Evolutionary conservation across 35 echinoderm and acorn worm genomes (phyloP), one percentile per base, ranked within the genome.

Genomic region (Nesometra sesokonis): DNA sequence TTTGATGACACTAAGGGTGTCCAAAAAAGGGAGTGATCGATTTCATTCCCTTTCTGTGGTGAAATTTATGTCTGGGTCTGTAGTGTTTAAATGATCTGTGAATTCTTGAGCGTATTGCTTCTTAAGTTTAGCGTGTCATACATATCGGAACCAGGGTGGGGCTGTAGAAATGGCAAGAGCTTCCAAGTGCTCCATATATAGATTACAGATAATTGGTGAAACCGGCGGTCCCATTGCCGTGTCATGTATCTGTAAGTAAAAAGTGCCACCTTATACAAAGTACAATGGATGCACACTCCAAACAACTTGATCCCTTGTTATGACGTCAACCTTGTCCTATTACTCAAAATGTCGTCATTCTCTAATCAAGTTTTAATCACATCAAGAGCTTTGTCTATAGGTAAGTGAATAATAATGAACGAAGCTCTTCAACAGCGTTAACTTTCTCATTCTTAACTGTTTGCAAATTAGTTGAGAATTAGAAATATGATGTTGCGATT

Each of bases 211-310:
- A 81, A 88, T 88, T 5, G 86, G 86, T 5, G 36, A 82, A 15
- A 81, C 86, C 2, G 86, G 78, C 5, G 86, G 81, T 13, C 33
- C 86, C 86, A 82, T 88, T 27, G 86, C 86, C 0, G 86, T 78
- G 40, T 37, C 86, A 57, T 80, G 86, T 5, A 79, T 88, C 47
- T 88, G 87, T 29, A 32, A 40, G 43, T 88, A 88, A 33, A 88
- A 88, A 9, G 32, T 34, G 32, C 85, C 47, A 77, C 77, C 35
- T 29, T 77, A 32, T 2, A 86, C 85, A 86, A 86, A 86, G 77
- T 86, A n/a, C n/a, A n/a, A n/a, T n/a, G n/a, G n/a, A 86, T 34
- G 85, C 77, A 37, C 85, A 86, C 19, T 77, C 33, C 36, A 86
- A 21, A 35, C 85, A 86, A 5, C 57, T 57, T 77, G 47, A 4